These are phyloP conservation scores for Thereva nobilitata DNA, from an alignment of 2,888 invertebrate species.

Conservation along the genomic window DNA sequence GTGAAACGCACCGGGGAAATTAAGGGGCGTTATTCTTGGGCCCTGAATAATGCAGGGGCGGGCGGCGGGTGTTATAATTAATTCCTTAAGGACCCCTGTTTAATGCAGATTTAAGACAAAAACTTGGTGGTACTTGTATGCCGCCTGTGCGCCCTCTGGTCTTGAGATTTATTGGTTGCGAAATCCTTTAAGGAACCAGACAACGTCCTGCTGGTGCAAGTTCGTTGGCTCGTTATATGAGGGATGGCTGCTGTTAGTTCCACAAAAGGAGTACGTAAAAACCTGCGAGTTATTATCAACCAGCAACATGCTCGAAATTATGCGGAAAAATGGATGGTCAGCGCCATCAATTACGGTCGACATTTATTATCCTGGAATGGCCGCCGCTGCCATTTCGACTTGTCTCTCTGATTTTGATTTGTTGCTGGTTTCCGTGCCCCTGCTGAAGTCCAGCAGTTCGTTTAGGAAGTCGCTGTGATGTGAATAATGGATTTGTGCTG, in stretches of 20 bases:
- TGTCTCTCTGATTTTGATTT: slow-evolving; percentile 34
- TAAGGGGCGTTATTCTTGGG: not conserved
- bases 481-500: no score
- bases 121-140: not conserved
- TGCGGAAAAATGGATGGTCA: slow-evolving; percentile 18
- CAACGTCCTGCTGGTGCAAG: no score
- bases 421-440: slow-evolving; percentile 10
- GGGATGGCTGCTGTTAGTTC: no score
- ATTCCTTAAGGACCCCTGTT: slow-evolving; percentile 23
- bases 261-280: not conserved
- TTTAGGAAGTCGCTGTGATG: no score
- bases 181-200: not conserved
- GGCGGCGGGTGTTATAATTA: slow-evolving; percentile 22
- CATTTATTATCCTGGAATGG: slow-evolving; percentile 20
- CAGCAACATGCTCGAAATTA: not conserved
- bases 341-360: slow-evolving; percentile 18
- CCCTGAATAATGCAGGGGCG: slow-evolving; percentile 16
- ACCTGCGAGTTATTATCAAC: not conserved
- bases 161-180: slow-evolving; percentile 14
- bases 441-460: no score
- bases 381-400: slow-evolving; percentile 23
- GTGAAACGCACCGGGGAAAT: slow-evolving; percentile 12
- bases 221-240: no score
- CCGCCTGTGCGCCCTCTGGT: slow-evolving; percentile 14
- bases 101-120: slow-evolving; percentile 5